Base-by-base conservation (phyloP, 2,888 invertebrate species). In the Anthrax anthrax region DNA sequence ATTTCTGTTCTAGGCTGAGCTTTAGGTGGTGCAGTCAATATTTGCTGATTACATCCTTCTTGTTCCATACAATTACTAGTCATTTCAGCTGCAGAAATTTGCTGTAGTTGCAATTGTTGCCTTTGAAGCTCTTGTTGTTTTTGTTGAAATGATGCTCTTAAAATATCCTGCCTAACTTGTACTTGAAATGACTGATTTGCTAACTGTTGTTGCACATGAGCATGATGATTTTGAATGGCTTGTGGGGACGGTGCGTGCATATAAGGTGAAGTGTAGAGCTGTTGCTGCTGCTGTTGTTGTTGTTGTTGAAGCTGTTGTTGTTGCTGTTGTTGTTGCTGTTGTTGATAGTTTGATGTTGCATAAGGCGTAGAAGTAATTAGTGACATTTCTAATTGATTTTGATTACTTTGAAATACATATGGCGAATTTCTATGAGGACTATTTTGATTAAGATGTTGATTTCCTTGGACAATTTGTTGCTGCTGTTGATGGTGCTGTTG, bases 141-240 rank as follows among this genome's bases (percentile, higher is more conserved):
- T 52, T 51, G 54, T 8, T 16, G 36, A 36, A 36, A 36, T n/a
- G 51, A 55, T 9, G 49, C 46, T 43, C 52, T 48, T 13, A 47
- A 42, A 27, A 44, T 42, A 29, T 56, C 54, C 27, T 52, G 53
- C 58, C 61, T 32, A 54, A 49, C 67, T 18, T 71, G 29, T 4
- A 12, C 29, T 32, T 32, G 71, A 14, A 71, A 16, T 46, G 48
- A 40, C 44, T 50, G 18, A 38, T 48, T 51, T 19, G 39, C 37
- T 6, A 46, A 18, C 42, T 47, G 51, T 9, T 51, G 46, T 16
- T 47, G 47, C 16, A 42, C 38, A 16, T 47, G 47, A 5, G 42
- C 41, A 13, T 48, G 47, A 46, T 51, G 50, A 36, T 39, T 41
- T 39, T 50, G 51, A 12, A 49, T 39, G 17, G 42, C 38, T 43